A percentile compares a stretch with the other conserved stretches of the same genome.
These are phyloP conservation scores for Willowsia nigromaculata DNA, from an alignment of 2,888 invertebrate genomes.

Conservation along the genomic window DNA sequence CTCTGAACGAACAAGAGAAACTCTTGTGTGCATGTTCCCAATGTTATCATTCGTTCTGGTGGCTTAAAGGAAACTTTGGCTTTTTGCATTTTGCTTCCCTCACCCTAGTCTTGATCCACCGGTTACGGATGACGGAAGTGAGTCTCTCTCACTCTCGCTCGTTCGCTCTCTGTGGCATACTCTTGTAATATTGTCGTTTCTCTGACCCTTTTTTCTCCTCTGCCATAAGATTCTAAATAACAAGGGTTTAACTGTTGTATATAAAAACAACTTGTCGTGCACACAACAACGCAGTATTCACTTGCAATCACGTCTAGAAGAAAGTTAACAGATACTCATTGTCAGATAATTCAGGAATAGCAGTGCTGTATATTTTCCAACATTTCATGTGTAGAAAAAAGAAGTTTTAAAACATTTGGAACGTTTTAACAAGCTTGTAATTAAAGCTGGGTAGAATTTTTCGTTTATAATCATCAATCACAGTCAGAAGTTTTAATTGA, in stretches of 20 bases:
- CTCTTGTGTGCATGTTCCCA: constrained; percentile 60
- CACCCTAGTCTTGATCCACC: constrained; percentile 78
- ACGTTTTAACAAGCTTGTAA: constrained; percentile 1
- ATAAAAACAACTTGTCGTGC: constrained; percentile 3
- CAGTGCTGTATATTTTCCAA: background rate
- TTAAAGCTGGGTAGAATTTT: background rate
- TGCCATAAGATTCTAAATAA: background rate
- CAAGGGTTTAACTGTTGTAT: background rate
- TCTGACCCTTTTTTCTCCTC: constrained; percentile 10
- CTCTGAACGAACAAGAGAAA: constrained; percentile 23
- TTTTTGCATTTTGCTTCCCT: constrained; percentile 78
- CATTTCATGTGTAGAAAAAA: background rate
- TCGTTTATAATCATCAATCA: constrained; percentile 23
- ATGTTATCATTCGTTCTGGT: constrained; percentile 69
- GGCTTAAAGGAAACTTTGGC: constrained; percentile 77
- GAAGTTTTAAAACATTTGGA: background rate
- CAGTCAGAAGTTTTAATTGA: constrained; percentile 6
- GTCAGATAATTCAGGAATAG: background rate
- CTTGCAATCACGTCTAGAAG: background rate
- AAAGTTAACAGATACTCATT: background rate
- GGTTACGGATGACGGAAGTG: constrained; percentile 78
- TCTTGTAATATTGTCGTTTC: constrained; percentile 29
- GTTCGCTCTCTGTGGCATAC: background rate
- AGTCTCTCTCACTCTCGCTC: constrained; percentile 65
- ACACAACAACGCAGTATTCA: constrained; percentile 1